Conservation (phyloP, 2,888 invertebrate species). For the Meandrusa payeni region DNA sequence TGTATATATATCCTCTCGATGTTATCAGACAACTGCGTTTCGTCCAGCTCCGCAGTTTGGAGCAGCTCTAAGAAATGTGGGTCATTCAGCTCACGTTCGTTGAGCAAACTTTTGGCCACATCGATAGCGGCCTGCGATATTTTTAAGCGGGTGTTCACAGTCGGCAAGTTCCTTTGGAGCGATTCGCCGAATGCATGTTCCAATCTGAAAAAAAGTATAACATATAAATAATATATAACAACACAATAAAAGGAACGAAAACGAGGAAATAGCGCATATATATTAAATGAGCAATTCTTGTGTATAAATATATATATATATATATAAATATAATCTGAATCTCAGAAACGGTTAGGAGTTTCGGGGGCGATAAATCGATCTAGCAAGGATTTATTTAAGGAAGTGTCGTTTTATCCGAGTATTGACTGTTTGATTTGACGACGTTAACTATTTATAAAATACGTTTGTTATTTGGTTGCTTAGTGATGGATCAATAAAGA, state of each 20-base stretch:
- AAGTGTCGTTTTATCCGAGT: no score
- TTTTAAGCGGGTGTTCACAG: conserved; percentile 80
- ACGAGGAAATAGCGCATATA: no score
- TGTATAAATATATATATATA: no score
- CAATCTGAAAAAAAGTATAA: conserved; percentile 48
- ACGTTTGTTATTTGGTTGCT: no score
- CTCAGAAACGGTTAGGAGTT: no score
- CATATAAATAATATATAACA: neutral
- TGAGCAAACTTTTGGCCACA: conserved; percentile 69
- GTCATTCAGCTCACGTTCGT: conserved; percentile 51
- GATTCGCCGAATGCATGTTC: conserved; percentile 78
- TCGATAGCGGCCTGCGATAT: conserved; percentile 76
- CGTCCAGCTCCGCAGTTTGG: conserved; percentile 55
- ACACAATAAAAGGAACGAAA: neutral
- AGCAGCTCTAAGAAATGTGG: conserved; percentile 39
- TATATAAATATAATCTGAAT: no score
- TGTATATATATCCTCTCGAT: conserved; percentile 75
- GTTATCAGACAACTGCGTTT: conserved; percentile 55
- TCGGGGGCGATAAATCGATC: no score
- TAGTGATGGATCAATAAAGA: no score
- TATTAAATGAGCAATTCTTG: no score
- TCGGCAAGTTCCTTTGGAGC: conserved; percentile 82
- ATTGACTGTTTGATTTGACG: no score
- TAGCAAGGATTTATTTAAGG: no score
- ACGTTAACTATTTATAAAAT: no score